phyloP scores from a whole-genome alignment of 2,113 vertebrate species.

The Dasyornis broadbenti region DNA sequence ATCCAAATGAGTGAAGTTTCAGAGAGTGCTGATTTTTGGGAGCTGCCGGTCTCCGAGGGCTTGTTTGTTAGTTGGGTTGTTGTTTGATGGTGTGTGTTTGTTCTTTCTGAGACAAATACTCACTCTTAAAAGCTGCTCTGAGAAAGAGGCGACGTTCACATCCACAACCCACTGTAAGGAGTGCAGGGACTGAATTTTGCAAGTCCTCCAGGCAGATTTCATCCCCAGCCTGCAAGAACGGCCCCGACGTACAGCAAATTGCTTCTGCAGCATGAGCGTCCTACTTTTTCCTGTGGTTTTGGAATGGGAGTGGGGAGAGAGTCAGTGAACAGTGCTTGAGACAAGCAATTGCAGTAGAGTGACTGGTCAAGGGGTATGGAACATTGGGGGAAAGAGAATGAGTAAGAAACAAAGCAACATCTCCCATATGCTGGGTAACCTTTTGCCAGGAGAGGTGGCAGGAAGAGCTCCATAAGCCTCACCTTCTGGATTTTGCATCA shows the following conservation, averaged over 20 bases:
- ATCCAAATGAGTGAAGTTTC: not conserved
- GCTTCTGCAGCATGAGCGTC: rapidly evolving
- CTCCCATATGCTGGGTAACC: not conserved
- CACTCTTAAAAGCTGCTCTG: not conserved
- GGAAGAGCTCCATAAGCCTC: not conserved
- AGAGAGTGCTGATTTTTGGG: not conserved
- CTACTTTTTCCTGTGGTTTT: not conserved
- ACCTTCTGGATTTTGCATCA: not conserved
- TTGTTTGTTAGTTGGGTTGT: not conserved
- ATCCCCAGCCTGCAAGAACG: not conserved
- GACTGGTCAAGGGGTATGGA: not conserved
- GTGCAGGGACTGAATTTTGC: not conserved
- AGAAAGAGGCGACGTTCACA: not conserved
- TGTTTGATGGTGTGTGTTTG: not conserved
- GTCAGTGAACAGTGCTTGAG: not conserved
- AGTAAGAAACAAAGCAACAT: not conserved
- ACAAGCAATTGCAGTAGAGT: not conserved
- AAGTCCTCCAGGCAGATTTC: not conserved
- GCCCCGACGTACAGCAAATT: rapidly evolving
- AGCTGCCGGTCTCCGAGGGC: not conserved
- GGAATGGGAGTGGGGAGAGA: not conserved
- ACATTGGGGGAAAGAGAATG: not conserved
- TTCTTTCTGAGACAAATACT: not conserved
- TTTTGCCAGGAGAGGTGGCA: not conserved
- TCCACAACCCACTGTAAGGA: not conserved